Evolutionary conservation across 2,888 invertebrate species (phyloP).

Genomic region (Tetropium fuscum): DNA sequence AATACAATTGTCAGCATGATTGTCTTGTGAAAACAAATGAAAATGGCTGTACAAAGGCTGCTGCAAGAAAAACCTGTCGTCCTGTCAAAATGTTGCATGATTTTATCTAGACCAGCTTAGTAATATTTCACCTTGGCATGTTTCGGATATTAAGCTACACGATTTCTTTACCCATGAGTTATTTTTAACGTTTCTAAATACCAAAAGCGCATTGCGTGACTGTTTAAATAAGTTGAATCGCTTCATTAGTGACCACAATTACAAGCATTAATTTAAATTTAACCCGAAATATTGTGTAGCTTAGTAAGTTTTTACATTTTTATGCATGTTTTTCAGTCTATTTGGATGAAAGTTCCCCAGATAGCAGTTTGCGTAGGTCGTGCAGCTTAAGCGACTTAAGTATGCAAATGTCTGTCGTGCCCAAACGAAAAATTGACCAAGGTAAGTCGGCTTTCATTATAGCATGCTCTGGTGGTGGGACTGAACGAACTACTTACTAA

Average conservation of each 20-base stretch:
- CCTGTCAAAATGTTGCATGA: slow-evolving; percentile 25
- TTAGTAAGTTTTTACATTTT: slow-evolving; percentile 41
- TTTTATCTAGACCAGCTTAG: neutral
- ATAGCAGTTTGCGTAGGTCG: slow-evolving; percentile 79
- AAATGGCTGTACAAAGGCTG: slow-evolving; percentile 37
- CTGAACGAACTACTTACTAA: no score
- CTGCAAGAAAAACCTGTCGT: slow-evolving; percentile 25
- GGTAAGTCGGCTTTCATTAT: slow-evolving; percentile 50
- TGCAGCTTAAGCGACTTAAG: slow-evolving; percentile 82
- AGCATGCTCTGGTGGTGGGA: no score
- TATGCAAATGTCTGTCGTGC: slow-evolving; percentile 59
- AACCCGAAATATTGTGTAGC: slow-evolving; percentile 42
- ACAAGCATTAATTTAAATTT: no score
- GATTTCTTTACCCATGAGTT: neutral
- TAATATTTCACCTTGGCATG: neutral
- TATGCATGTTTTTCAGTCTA: slow-evolving; percentile 60
- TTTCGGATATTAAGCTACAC: slow-evolving; percentile 23
- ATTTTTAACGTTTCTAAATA: no score
- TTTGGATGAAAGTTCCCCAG: slow-evolving; percentile 62
- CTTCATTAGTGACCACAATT: no score
- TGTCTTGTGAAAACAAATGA: slow-evolving; percentile 31
- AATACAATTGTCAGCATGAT: slow-evolving; percentile 38
- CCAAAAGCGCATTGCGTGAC: no score
- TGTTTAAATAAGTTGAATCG: no score
- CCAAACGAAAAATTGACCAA: slow-evolving; percentile 60